Evolutionary conservation across 2,797 vertebrate genomes (phyloP).

Genomic region (Ibycter americanus): DNA sequence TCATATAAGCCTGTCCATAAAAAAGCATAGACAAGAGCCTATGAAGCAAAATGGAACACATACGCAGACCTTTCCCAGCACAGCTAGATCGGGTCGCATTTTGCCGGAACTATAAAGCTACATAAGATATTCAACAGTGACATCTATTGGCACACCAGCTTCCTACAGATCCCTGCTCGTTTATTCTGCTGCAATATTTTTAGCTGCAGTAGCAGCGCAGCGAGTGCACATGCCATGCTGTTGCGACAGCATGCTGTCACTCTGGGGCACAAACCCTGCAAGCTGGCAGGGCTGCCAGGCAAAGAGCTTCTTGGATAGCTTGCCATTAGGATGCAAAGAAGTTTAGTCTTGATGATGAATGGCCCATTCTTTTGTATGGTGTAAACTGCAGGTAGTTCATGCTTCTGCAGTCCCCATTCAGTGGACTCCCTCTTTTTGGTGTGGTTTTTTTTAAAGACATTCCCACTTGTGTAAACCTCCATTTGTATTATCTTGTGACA

Average conservation of each 20-base stretch:
- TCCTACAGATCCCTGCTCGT: neutral
- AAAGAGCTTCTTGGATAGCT: neutral
- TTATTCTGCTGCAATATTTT: neutral
- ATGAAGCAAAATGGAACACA: neutral
- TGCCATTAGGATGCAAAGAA: neutral
- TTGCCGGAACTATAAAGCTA: neutral
- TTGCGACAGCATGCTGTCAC: fast-evolving
- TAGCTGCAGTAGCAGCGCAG: fast-evolving
- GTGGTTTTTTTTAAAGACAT: neutral
- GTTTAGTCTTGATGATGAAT: neutral
- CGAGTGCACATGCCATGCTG: fast-evolving
- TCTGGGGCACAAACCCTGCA: too few relatives aligned
- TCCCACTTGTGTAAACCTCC: neutral
- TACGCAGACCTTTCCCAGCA: neutral
- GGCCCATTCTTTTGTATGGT: neutral
- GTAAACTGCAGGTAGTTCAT: neutral
- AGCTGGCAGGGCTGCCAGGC: neutral
- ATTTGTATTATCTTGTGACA: neutral
- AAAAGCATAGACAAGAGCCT: neutral
- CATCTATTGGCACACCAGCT: slow-evolving; percentile 56
- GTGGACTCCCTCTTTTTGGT: neutral
- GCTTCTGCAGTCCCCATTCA: neutral
- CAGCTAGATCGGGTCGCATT: neutral
- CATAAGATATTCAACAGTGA: slow-evolving; percentile 59
- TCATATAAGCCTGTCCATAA: neutral